Evolutionary conservation across 1,140 invertebrate species (phyloP).

Genomic region (Drosophila burlai): DNA sequence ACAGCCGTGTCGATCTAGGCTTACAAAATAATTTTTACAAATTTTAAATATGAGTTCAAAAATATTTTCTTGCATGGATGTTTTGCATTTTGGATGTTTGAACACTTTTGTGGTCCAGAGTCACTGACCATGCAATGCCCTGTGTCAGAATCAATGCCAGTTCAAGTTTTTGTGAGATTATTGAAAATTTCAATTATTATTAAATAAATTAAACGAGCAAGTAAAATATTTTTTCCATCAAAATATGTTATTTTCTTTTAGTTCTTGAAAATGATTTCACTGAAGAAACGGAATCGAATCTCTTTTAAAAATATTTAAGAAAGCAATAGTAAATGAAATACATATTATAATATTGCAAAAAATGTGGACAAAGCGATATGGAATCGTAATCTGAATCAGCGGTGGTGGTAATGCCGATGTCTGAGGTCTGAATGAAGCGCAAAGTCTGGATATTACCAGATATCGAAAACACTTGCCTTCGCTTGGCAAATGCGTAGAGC

Average conservation of each 20-base stretch:
- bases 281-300: not conserved
- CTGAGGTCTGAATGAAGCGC: conserved; percentile 22
- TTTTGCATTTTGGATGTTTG: not conserved
- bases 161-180: not conserved
- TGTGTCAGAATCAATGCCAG: not conserved
- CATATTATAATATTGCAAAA: not conserved
- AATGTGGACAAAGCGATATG: not conserved
- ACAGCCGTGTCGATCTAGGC: not conserved
- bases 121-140: not conserved
- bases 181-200: not conserved
- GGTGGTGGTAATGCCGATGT: conserved; percentile 3
- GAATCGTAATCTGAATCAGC: not conserved
- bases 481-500: conserved; percentile 39
- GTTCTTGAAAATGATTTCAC: not conserved
- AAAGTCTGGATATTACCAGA: conserved; percentile 55
- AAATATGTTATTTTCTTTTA: not conserved
- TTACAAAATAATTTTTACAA: not conserved
- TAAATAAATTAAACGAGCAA: not conserved
- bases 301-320: not conserved
- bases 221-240: not conserved
- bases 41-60: not conserved
- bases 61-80: not conserved
- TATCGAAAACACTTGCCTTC: conserved; percentile 41
- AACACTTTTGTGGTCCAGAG: not conserved
- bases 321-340: not conserved